Evolutionary conservation across 2,113 vertebrate genomes (phyloP), one percentile per base, ranked within the genome.

Genomic region (Corynorhinus townsendii): DNA sequence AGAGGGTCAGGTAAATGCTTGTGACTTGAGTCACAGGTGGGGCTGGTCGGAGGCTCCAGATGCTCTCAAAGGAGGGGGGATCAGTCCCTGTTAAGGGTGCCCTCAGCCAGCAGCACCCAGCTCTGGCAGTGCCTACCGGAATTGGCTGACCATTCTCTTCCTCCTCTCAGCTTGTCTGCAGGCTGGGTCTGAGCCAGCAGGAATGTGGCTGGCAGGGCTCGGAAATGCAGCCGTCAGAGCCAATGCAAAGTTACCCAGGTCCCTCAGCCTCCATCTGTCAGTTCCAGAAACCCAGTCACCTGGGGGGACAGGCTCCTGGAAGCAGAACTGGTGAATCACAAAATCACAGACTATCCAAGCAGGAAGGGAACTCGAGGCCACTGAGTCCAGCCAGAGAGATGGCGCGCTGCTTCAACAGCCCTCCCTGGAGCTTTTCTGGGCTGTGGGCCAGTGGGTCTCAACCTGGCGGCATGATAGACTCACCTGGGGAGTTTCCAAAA

Each of bases 201-300:
- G 77, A 81, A 43, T 45, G n/a, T 4, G 49, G 30, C 75, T 28
- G 75, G 69, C 76, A 45, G 88, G 79, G 52, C 59, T 86, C 24
- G 7, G 56, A 54, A 75, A 28, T 0, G 11, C 33, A 75, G 72
- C 15, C 64, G 1, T 47, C 20, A 22, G 52, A 77, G 69, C 52
- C n/a, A 33, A 24, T 10, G 5, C 0, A 1, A 17, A 49, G n/a
- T 59, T 54, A 76, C 73, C 54, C 69, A 93, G 73, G 24, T 45
- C 73, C 82, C 82, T 77, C 59, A 28, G 59, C 43, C 68, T 91
- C 85, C 66, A 85, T 85, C 77, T 90, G 68, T 86, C 71, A 26
- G 20, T 81, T 64, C 96, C n/a, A 86, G 86, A 95, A 83, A 89
- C 30, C 77, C 38, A 75, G 45, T 43, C 3, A 35, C 90, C 64